phyloP scores from a whole-genome alignment of 2,888 invertebrate genomes.

The Iselma pallidipennis region DNA sequence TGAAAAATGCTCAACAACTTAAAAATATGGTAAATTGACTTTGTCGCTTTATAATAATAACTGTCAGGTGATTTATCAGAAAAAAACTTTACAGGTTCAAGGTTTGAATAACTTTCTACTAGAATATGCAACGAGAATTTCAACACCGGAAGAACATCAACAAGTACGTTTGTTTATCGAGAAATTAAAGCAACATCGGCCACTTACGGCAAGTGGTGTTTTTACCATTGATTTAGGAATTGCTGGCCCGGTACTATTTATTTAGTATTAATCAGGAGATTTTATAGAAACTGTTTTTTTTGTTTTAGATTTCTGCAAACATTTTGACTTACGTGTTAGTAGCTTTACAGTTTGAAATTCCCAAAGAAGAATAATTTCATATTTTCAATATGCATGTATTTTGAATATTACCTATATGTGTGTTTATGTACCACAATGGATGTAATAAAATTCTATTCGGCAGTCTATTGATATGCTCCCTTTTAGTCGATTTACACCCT shows the following conservation, averaged over 20 bases:
- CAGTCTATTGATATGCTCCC: no score
- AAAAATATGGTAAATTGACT: constrained; percentile 49
- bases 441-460: no score
- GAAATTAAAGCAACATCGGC: constrained; percentile 50
- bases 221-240: constrained; percentile 52
- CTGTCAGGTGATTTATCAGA: not conserved
- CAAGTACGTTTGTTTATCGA: constrained; percentile 53
- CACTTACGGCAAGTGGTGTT: constrained; percentile 51
- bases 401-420: no score
- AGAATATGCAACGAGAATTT: constrained; percentile 51
- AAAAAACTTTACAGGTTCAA: constrained; percentile 43
- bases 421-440: no score
- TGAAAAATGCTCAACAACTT: constrained; percentile 49
- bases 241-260: constrained; percentile 49
- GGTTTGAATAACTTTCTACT: constrained; percentile 48
- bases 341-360: constrained; percentile 53
- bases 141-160: constrained; percentile 48
- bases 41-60: constrained; percentile 7
- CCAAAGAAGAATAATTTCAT: constrained; percentile 42
- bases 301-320: constrained; percentile 53
- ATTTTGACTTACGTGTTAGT: constrained; percentile 54
- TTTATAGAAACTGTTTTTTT: constrained; percentile 12
- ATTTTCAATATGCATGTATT: no score
- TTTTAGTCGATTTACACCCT: no score
- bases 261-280: not conserved